A percentile compares a stretch with the other conserved stretches of the same genome.
Conservation (phyloP, 2,888 invertebrate genomes). For the Caenorhabditis plicata region DNA sequence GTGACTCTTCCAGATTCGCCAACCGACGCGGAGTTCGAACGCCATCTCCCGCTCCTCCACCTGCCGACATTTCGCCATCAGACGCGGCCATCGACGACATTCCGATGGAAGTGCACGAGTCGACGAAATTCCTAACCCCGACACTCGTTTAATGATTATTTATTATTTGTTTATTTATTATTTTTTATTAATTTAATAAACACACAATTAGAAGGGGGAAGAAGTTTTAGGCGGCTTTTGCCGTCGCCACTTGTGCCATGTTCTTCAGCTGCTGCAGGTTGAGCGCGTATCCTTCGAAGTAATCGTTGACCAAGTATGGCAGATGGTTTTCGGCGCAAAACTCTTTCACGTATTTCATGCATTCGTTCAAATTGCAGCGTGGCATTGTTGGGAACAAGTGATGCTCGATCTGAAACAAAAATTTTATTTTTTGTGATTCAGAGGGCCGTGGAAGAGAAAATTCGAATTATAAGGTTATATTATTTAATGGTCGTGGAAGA, state of each 20-base stretch:
- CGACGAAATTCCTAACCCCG: conserved; percentile 1
- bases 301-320: conserved; percentile 60
- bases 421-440: too few relatives aligned
- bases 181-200: not conserved
- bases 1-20: conserved; percentile 19
- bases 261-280: conserved; percentile 56
- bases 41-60: conserved; percentile 17
- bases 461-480: not conserved
- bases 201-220: conserved; percentile 1
- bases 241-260: conserved; percentile 51
- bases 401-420: conserved; percentile 55
- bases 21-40: conserved; percentile 30
- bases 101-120: conserved; percentile 13
- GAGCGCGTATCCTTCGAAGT: conserved; percentile 54
- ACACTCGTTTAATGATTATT: not conserved
- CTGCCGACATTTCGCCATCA: conserved; percentile 4
- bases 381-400: conserved; percentile 65
- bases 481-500: too few relatives aligned
- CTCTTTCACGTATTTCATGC: conserved; percentile 48
- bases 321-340: conserved; percentile 56
- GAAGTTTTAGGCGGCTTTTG: conserved; percentile 24
- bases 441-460: too few relatives aligned
- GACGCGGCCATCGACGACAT: conserved; percentile 9
- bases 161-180: not conserved
- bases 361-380: conserved; percentile 54